Evolutionary conservation across 2,888 invertebrate genomes (phyloP).

Genomic region (Drosophila eohydei): DNA sequence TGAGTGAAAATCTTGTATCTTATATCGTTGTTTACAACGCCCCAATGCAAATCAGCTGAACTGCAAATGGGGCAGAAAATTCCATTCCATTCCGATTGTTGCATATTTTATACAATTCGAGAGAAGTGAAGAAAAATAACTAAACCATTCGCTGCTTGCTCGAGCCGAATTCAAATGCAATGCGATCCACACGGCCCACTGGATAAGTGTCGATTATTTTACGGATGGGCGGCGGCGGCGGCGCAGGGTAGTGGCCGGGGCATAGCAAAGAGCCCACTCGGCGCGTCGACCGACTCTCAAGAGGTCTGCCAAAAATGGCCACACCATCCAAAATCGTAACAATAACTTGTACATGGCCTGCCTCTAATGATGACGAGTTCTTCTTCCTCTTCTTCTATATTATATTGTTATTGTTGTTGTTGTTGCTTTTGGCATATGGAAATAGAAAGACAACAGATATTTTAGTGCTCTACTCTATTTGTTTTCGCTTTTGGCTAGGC

Average conservation of each 20-base stretch:
- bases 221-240: background rate
- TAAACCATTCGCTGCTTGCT: constrained; percentile 11
- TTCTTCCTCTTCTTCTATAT: constrained; percentile 3
- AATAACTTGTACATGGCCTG: constrained; percentile 34
- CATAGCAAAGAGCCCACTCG: background rate
- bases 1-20: constrained; percentile 21
- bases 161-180: constrained; percentile 52
- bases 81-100: constrained; percentile 47
- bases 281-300: constrained; percentile 20
- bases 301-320: constrained; percentile 50
- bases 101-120: constrained; percentile 47
- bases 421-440: constrained; percentile 38
- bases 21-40: constrained; percentile 44
- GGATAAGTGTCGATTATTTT: constrained; percentile 51
- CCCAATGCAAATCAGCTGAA: constrained; percentile 49
- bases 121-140: background rate
- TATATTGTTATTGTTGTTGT: constrained; percentile 8
- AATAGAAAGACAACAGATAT: constrained; percentile 36
- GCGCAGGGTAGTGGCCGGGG: background rate
- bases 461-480: constrained; percentile 51
- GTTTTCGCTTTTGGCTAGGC: constrained; percentile 36
- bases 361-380: constrained; percentile 32
- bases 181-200: constrained; percentile 33
- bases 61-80: constrained; percentile 69
- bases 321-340: constrained; percentile 32